Conservation (phyloP, 2,797 vertebrate genomes). For the Lagocephalus sceleratus region DNA sequence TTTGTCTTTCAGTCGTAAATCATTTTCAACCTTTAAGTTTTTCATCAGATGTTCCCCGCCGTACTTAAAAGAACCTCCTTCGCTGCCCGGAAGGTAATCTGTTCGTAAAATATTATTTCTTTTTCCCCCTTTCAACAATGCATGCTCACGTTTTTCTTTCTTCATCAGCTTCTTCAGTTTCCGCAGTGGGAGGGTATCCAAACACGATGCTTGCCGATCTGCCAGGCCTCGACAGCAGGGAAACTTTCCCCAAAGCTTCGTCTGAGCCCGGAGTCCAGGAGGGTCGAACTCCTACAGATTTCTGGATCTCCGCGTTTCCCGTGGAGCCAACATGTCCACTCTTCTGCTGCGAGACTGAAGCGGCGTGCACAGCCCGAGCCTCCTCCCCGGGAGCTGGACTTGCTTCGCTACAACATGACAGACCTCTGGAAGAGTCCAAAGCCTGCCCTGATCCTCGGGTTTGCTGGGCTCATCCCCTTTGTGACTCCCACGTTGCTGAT, state of each 20-base stretch:
- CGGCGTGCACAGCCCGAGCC: constrained; percentile 54
- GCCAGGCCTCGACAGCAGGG: constrained; percentile 4
- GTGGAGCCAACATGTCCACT: constrained; percentile 45
- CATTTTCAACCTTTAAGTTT: neutral
- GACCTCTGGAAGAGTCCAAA: constrained; percentile 80
- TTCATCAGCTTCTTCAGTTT: constrained; percentile 19
- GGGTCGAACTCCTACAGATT: neutral
- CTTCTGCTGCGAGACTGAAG: constrained; percentile 65
- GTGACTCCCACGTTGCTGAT: constrained; percentile 79
- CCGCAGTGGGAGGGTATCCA: constrained; percentile 14
- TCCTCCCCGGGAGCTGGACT: constrained; percentile 55
- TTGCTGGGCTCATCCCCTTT: constrained; percentile 84
- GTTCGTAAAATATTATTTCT: neutral
- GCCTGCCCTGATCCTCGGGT: constrained; percentile 81
- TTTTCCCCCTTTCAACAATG: neutral
- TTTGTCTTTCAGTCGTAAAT: neutral
- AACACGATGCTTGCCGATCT: constrained; percentile 30
- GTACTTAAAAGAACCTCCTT: constrained; percentile 40
- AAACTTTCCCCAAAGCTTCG: neutral
- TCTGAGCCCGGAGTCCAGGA: constrained; percentile 1
- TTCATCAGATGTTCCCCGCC: constrained; percentile 52
- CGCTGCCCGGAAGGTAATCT: constrained; percentile 48
- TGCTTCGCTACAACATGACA: constrained; percentile 68
- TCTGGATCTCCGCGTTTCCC: neutral
- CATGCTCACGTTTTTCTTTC: neutral